Conservation (phyloP, 1,140 invertebrate species). For the Cyphomyrmex costatus region DNA sequence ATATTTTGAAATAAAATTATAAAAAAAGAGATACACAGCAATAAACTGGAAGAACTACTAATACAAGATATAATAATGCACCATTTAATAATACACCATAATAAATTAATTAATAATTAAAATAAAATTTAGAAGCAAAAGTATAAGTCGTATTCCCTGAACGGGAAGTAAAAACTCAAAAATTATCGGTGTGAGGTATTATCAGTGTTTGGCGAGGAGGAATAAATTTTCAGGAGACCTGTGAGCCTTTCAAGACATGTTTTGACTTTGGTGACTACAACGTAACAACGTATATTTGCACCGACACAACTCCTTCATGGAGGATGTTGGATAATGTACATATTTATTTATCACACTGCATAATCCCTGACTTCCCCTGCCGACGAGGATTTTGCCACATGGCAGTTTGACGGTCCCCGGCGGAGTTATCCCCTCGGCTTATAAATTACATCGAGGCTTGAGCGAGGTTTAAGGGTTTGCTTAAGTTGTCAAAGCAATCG, state of each 20-base stretch:
- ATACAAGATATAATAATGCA: background rate
- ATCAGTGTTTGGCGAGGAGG: conserved; percentile 56
- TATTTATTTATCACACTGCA: conserved; percentile 86
- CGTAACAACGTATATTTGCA: conserved; percentile 66
- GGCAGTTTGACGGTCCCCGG: conserved; percentile 84
- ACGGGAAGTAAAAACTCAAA: conserved; percentile 22
- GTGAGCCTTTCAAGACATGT: conserved; percentile 56
- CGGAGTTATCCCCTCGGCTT: conserved; percentile 77
- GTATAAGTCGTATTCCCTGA: background rate
- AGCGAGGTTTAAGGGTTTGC: conserved; percentile 85
- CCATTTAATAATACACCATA: background rate
- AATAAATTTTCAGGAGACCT: background rate
- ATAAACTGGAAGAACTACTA: background rate
- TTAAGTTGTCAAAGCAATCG: conserved; percentile 86
- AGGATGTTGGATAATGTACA: conserved; percentile 81
- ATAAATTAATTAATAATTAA: conserved; percentile 19
- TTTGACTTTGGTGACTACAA: conserved; percentile 61
- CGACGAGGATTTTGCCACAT: conserved; percentile 83
- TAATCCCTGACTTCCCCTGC: conserved; percentile 85
- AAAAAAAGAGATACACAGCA: background rate
- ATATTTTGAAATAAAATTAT: background rate
- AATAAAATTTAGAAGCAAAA: background rate
- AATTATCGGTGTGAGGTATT: conserved; percentile 47
- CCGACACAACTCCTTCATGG: conserved; percentile 76
- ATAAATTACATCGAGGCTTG: conserved; percentile 85